Evolutionary conservation across 2,797 vertebrate species (phyloP).

Genomic region (Chrosomus eos): DNA sequence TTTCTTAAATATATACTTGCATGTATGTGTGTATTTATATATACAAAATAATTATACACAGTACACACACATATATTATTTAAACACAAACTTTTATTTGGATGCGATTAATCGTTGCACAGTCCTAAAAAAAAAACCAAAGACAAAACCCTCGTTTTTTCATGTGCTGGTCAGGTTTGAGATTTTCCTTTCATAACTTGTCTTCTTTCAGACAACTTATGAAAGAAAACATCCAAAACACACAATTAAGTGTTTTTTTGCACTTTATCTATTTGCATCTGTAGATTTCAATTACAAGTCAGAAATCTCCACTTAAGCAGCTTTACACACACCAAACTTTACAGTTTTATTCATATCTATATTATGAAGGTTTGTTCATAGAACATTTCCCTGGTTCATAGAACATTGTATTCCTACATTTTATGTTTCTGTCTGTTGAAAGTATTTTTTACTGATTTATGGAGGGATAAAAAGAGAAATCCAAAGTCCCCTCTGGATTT

Average conservation of each 20-base stretch:
- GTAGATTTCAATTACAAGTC: background rate
- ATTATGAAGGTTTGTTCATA: background rate
- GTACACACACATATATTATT: too few species aligned
- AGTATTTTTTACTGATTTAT: background rate
- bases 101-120: too few species aligned
- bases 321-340: background rate
- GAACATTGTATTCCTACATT: background rate
- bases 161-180: background rate
- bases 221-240: background rate
- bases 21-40: too few species aligned
- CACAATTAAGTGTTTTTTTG: background rate
- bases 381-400: background rate
- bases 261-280: background rate
- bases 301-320: too few species aligned
- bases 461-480: background rate
- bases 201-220: background rate
- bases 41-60: too few species aligned
- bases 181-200: background rate
- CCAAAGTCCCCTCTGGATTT: background rate
- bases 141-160: background rate
- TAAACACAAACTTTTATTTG: too few species aligned
- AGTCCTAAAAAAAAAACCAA: too few species aligned
- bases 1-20: too few species aligned
- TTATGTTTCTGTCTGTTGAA: background rate
- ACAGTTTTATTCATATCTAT: background rate